Base-by-base conservation (phyloP, 2,888 invertebrate species). In the Drosophila paracracens region DNA sequence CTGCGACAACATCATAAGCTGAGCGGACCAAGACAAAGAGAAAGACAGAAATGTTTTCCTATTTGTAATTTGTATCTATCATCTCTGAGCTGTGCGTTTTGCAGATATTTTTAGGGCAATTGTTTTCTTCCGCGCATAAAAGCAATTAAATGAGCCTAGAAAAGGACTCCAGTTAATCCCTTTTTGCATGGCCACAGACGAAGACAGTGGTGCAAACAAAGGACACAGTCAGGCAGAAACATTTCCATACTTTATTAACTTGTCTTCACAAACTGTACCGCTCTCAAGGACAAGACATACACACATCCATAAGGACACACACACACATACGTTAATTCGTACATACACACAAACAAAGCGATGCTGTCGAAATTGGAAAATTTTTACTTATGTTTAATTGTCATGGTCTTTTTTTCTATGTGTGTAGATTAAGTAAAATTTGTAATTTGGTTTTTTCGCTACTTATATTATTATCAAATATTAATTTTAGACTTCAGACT, bases 191-290 rank as follows among this genome's bases (percentile, higher is more conserved):
- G 56, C 67, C 52, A 18, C 35, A 38, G 54, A 21, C 46, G 52
- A 29, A 29, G 29, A 27, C 18, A 27, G 13, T 21, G 38, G n/a
- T 57, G 25, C 21, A 58, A 50, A 43, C 61, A 66, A 56, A 61
- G 54, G 60, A 67, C 58, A 48, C 56, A 61, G 35, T 46, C 61
- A 70, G 79, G 58, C 70, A 69, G 73, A 78, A 62, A 71, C 74
- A 80, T 90, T 88, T 88, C 83, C 90, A 90, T 90, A 83, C 83
- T 88, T 86, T 83, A 86, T 86, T 90, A 88, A 86, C 83, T 86
- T 85, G 70, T 61, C 70, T 64, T 51, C 25, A 56, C 71, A 69
- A 68, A 70, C 61, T 72, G 65, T 29, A 40, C 29, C 56, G 31
- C 31, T 16, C 46, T 46, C 25, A 46, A 46, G 27, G 46, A 46